phyloP scores from a whole-genome alignment of 2,113 vertebrate species.

The Uria aalge region DNA sequence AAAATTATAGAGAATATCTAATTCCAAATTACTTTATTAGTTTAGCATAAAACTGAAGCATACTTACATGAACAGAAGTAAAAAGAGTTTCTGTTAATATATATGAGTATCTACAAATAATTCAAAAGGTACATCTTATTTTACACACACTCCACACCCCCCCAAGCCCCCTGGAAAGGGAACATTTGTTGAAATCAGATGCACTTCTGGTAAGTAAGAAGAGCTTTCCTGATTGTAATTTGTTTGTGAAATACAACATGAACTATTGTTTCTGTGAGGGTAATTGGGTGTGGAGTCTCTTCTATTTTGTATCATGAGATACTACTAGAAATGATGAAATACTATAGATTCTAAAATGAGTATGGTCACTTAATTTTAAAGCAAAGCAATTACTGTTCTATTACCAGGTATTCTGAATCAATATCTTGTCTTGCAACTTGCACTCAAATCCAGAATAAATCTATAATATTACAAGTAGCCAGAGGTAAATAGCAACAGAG shows the following conservation, averaged over 20 bases:
- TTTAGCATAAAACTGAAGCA: not conserved
- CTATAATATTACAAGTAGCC: slow-evolving; percentile 28
- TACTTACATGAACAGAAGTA: not conserved
- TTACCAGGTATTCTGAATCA: slow-evolving; percentile 60
- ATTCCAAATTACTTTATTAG: not conserved
- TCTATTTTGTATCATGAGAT: slow-evolving; percentile 3
- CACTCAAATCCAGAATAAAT: slow-evolving; percentile 47
- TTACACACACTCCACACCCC: not conserved
- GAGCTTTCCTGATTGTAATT: not conserved
- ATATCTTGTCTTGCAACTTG: slow-evolving; percentile 51
- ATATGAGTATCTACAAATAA: not conserved
- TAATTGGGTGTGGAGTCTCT: slow-evolving; percentile 30
- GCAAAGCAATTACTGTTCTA: slow-evolving; percentile 62
- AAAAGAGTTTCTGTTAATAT: not conserved
- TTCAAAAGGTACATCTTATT: not conserved
- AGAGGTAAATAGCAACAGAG: not conserved
- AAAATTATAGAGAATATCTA: not conserved
- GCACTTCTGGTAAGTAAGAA: not conserved
- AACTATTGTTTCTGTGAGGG: not conserved
- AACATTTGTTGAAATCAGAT: not conserved
- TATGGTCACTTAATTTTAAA: slow-evolving; percentile 64
- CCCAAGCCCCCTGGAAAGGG: not conserved
- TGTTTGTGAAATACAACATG: not conserved
- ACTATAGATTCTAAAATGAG: slow-evolving; percentile 44
- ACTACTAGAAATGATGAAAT: slow-evolving; percentile 47